Conservation (phyloP, 2,797 vertebrate species). For the Pantherophis alleghaniensis region DNA sequence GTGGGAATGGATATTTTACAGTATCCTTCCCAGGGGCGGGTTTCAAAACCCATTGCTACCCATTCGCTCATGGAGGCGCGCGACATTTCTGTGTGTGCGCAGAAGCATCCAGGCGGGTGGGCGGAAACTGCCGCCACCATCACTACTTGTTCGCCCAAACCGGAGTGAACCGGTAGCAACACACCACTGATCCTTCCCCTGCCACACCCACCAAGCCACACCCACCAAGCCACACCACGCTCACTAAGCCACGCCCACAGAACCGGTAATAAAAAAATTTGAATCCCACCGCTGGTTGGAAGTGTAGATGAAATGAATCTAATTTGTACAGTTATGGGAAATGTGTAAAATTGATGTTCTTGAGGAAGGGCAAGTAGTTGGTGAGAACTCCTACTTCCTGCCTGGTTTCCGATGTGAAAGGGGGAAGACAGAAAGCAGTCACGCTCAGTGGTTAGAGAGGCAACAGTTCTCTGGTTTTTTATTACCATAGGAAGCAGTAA, state of each 20-base stretch:
- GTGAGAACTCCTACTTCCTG: neutral
- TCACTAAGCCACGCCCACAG: too few species aligned
- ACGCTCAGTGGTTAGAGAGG: neutral
- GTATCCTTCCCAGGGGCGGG: too few species aligned
- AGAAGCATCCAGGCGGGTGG: too few species aligned
- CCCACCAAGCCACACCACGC: too few species aligned
- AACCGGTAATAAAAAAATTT: too few species aligned
- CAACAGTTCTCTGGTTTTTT: neutral
- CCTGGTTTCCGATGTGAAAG: neutral
- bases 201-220: too few species aligned
- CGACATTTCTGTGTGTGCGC: accelerated
- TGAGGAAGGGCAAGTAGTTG: neutral
- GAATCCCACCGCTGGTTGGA: neutral
- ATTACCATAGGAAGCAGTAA: neutral
- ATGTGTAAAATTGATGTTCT: neutral
- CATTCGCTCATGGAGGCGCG: too few species aligned
- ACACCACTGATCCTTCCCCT: too few species aligned
- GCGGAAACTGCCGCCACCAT: accelerated
- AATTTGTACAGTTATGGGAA: neutral
- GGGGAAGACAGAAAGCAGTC: neutral
- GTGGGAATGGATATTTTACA: too few species aligned
- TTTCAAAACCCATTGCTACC: too few species aligned
- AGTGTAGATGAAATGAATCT: neutral
- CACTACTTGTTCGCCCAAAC: accelerated
- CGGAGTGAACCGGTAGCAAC: too few species aligned